Base-by-base conservation (phyloP, 2,888 invertebrate genomes). In the Hyalella azteca region DNA sequence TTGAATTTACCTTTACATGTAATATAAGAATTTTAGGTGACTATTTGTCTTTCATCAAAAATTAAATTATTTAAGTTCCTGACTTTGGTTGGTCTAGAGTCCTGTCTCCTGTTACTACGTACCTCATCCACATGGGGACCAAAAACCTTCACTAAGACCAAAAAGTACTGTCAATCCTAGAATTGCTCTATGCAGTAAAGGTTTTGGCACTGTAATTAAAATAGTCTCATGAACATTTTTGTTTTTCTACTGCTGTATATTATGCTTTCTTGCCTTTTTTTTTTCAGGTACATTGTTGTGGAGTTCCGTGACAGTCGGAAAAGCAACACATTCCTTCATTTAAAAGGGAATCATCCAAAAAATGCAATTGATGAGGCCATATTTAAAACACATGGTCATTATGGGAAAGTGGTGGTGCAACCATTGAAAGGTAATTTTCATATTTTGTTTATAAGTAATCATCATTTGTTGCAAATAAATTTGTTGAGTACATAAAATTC, bases 251-350 rank as follows among this genome's bases (percentile, higher is more conserved):
- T 54, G 54, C 1, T 13, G 54, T 22, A 1, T n/a, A 9, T 1
- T 1, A 54, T n/a, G 26, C 54, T 54, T 54, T n/a, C 15, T n/a
- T n/a, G 9, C 9, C 13, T n/a, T 22, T 22, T 54, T 19, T 66
- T 32, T 66, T 66, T 5, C 66, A 66, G 66, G 66, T 66, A 66
- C 26, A 66, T 66, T n/a, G 5, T 66, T 22, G 66, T 66, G 36
- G 66, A 66, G 36, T 66, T 66, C 11, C 66, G 32, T 15, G 66
- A 66, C 66, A 36, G 39, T 19, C 66, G 66, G 15, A 66, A 66
- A 4, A 66, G 66, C n/a, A 39, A 39, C 32, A 66, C 66, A n/a
- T 66, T 66, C 36, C 36, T 66, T 32, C 66, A 66, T 2, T 19
- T 66, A 1, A 22, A 29, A 0, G 39, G 66, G 19, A 36, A 39